phyloP scores from a whole-genome alignment of 2,888 invertebrate species.

The Sipha maydis region DNA sequence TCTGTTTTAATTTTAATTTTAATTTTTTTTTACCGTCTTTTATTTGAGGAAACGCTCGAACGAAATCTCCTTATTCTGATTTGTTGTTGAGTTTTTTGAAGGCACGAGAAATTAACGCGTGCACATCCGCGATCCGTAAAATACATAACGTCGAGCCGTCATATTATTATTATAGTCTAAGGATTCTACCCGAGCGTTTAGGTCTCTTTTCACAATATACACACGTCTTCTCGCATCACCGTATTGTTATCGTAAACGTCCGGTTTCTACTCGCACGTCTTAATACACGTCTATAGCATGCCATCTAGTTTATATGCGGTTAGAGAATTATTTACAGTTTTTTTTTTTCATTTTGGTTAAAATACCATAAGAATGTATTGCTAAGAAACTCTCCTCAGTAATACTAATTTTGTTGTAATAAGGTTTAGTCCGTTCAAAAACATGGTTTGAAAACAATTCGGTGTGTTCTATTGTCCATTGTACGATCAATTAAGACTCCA shows the following conservation, averaged over 20 bases:
- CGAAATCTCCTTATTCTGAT: background rate
- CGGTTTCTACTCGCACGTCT: slow-evolving; percentile 30
- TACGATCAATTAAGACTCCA: background rate
- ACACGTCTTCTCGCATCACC: slow-evolving; percentile 12
- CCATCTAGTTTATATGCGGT: background rate
- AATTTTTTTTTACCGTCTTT: background rate
- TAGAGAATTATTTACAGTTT: slow-evolving; percentile 31
- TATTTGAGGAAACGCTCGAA: slow-evolving; percentile 7
- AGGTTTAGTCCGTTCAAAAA: background rate
- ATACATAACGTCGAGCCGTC: background rate
- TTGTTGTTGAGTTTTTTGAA: slow-evolving; percentile 1
- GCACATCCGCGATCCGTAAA: background rate
- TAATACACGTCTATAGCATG: background rate
- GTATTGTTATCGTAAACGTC: slow-evolving; percentile 51
- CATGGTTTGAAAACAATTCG: background rate
- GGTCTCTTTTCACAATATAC: slow-evolving; percentile 43
- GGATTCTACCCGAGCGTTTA: slow-evolving; percentile 28
- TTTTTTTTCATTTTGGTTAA: slow-evolving; percentile 23
- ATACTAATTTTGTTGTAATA: background rate
- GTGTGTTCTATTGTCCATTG: background rate
- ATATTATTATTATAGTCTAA: background rate
- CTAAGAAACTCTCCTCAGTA: background rate
- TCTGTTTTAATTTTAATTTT: background rate
- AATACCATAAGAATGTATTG: slow-evolving; percentile 39
- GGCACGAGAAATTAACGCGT: background rate